phyloP scores from a whole-genome alignment of 2,113 vertebrate genomes.

The Phalacrocorax carbo region DNA sequence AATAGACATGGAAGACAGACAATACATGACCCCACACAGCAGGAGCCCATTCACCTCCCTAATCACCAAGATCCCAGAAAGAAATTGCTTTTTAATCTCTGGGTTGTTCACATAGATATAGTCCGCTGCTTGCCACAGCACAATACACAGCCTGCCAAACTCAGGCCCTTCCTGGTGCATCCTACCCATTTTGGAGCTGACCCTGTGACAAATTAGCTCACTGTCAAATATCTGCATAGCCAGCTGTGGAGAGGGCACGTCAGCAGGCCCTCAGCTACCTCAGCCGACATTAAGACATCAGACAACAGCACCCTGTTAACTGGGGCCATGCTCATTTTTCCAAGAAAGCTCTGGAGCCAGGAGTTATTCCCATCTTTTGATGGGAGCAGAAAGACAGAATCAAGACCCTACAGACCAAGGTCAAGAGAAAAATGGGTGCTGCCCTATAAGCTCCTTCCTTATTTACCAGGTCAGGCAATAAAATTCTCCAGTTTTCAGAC shows the following conservation, averaged over 20 bases:
- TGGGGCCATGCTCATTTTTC: fast-evolving
- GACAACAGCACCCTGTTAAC: not conserved
- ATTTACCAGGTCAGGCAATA: not conserved
- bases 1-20: not conserved
- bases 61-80: not conserved
- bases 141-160: not conserved
- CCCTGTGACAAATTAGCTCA: not conserved
- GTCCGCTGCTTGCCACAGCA: not conserved
- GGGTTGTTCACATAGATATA: not conserved
- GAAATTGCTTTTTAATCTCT: not conserved
- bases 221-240: not conserved
- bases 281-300: not conserved
- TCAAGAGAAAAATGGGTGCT: not conserved
- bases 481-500: not conserved
- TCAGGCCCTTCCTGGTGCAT: not conserved
- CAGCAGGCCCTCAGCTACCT: not conserved
- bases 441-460: not conserved
- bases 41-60: not conserved
- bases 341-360: not conserved
- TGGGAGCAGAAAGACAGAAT: not conserved
- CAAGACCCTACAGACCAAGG: not conserved
- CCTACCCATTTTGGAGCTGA: not conserved
- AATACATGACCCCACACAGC: fast-evolving
- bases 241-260: not conserved
- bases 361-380: not conserved